phyloP scores from a whole-genome alignment of 2,888 invertebrate genomes.

The Agonopterix heracliana region DNA sequence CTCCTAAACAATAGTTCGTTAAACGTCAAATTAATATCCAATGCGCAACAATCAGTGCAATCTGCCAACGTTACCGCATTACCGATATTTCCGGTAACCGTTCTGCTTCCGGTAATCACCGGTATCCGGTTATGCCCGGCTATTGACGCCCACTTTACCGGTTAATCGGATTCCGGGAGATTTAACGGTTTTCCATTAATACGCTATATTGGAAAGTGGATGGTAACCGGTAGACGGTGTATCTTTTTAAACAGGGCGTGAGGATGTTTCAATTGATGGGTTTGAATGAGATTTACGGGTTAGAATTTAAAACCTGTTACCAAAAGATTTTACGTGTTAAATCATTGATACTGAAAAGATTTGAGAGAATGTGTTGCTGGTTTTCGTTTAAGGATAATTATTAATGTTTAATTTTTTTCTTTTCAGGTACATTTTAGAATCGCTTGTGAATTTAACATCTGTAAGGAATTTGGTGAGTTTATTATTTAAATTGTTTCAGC shows the following conservation, averaged over 20 bases:
- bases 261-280: no score
- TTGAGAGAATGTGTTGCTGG: no score
- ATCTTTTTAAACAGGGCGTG: neutral
- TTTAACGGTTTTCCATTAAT: conserved; percentile 25
- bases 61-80: neutral
- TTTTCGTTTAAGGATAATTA: no score
- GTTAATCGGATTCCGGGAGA: conserved; percentile 36
- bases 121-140: conserved; percentile 12
- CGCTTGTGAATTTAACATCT: no score
- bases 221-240: neutral
- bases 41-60: conserved; percentile 10
- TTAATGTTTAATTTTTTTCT: neutral
- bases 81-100: neutral
- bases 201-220: conserved; percentile 1
- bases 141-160: conserved; percentile 33
- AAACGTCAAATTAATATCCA: conserved; percentile 7
- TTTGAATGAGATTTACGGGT: neutral
- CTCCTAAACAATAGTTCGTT: conserved; percentile 5
- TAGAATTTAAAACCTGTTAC: no score
- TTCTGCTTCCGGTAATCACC: neutral
- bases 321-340: no score
- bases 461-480: no score
- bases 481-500: no score
- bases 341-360: no score
- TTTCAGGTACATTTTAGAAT: neutral